Percentiles rank a stretch among this genome's conserved stretches.
Evolutionary conservation across 2,888 invertebrate genomes (phyloP).

Genomic region (Limnephilus rhombicus): DNA sequence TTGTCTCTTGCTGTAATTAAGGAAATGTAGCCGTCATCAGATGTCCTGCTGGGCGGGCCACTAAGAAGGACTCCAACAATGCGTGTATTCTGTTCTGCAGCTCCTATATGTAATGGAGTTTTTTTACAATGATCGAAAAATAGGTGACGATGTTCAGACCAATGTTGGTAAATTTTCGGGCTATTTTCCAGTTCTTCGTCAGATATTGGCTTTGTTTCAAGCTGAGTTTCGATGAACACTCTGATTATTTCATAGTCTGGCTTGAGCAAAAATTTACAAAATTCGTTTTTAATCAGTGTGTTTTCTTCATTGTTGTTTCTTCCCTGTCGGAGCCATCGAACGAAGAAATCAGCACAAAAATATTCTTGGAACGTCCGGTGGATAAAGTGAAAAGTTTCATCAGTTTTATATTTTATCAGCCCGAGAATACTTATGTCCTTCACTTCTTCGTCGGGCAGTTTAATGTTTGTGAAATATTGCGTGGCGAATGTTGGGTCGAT

Average conservation of each 20-base stretch:
- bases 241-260: background rate
- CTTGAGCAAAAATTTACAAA: background rate
- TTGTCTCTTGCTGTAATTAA: too few species aligned
- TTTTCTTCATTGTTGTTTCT: too few species aligned
- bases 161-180: background rate
- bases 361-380: background rate
- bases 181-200: too few species aligned
- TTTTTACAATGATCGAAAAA: background rate
- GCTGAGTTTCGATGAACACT: background rate
- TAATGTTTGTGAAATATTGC: background rate
- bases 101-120: background rate
- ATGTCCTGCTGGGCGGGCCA: too few species aligned
- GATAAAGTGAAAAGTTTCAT: background rate
- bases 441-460: background rate
- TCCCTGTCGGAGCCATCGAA: background rate
- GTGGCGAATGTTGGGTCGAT: background rate
- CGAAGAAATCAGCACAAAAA: background rate
- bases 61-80: background rate
- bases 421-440: conserved; percentile 10
- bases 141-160: background rate
- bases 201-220: background rate
- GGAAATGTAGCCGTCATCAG: too few species aligned
- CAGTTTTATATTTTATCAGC: background rate
- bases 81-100: background rate
- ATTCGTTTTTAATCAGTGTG: background rate